Percentiles rank a stretch among this genome's conserved stretches.
These are phyloP conservation scores for Tetraneura akinire DNA, from an alignment of 1,140 invertebrate species.

Conservation along the genomic window DNA sequence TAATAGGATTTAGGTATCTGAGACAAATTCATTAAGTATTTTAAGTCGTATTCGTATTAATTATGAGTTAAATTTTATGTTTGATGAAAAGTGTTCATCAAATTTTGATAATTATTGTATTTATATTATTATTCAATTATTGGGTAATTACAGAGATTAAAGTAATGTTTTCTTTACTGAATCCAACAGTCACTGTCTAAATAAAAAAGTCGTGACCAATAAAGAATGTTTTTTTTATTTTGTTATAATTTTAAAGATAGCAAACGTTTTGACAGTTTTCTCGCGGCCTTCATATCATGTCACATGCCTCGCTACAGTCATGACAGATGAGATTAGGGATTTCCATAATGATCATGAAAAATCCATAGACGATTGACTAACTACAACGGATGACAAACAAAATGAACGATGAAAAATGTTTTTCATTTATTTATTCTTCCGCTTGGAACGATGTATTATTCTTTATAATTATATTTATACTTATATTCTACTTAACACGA, in stretches of 20 bases:
- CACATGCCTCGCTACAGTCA: not conserved
- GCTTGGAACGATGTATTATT: not conserved
- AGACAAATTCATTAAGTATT: too few relatives aligned
- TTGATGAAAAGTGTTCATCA: not conserved
- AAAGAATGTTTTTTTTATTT: conserved; percentile 27
- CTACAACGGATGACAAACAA: not conserved
- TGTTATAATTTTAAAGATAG: not conserved
- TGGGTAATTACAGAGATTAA: too few relatives aligned
- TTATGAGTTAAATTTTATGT: too few relatives aligned
- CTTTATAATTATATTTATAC: too few relatives aligned
- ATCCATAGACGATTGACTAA: not conserved
- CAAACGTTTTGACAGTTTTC: conserved; percentile 25
- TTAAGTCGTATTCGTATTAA: too few relatives aligned
- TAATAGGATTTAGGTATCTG: too few relatives aligned
- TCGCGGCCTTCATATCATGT: conserved; percentile 8
- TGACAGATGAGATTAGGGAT: conserved; percentile 21
- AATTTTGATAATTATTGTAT: too few relatives aligned
- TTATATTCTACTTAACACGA: too few relatives aligned
- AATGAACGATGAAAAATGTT: not conserved
- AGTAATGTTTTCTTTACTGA: conserved; percentile 23
- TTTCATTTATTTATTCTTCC: not conserved
- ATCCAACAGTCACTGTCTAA: conserved; percentile 14
- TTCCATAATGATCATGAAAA: conserved; percentile 35
- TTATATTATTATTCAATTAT: too few relatives aligned
- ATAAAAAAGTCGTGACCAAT: conserved; percentile 39